phyloP scores from a whole-genome alignment of 2,797 vertebrate genomes.

The Cossypha heuglini region DNA sequence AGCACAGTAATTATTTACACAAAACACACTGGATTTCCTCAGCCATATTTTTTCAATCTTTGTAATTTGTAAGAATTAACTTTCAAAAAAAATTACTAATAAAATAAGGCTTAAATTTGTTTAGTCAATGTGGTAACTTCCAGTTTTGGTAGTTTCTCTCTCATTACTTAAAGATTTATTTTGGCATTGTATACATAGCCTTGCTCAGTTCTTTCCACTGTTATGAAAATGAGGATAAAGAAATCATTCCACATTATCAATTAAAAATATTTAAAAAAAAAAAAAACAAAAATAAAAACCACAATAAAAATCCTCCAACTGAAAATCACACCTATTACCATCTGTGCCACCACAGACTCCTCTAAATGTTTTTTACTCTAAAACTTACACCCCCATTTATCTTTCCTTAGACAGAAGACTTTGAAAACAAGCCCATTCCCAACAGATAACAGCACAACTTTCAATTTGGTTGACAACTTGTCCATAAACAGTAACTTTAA shows the following conservation, averaged over 20 bases:
- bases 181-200: neutral
- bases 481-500: neutral
- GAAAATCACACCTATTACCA: neutral
- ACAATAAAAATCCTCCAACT: neutral
- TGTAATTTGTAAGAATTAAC: neutral
- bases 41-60: neutral
- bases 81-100: neutral
- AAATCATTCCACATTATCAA: neutral
- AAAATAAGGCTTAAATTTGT: neutral
- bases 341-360: neutral
- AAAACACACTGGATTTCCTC: neutral
- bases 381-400: neutral
- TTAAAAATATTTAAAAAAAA: no score
- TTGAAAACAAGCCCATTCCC: neutral
- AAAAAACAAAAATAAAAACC: neutral
- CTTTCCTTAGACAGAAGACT: neutral
- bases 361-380: neutral
- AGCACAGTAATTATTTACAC: neutral
- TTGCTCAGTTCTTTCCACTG: neutral
- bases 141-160: neutral
- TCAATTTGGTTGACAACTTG: neutral
- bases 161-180: neutral
- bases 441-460: neutral
- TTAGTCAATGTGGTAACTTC: neutral
- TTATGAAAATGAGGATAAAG: neutral